Percentiles rank a stretch among this genome's conserved stretches.
Conservation (phyloP, 1,140 invertebrate genomes). For the Cepaea nemoralis region DNA sequence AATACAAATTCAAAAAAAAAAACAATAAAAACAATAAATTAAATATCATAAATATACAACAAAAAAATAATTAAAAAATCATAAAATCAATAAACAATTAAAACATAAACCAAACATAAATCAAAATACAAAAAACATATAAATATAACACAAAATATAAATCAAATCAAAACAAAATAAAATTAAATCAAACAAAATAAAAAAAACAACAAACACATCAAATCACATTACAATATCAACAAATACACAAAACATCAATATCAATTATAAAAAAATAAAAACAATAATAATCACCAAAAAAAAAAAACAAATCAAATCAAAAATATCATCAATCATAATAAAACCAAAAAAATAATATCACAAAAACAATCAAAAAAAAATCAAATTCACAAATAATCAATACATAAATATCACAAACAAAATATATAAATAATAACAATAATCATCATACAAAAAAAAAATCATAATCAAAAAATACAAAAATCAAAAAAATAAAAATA, state of each 20-base stretch:
- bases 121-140: not conserved
- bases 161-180: not conserved
- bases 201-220: not conserved
- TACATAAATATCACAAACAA: not conserved
- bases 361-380: not conserved
- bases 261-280: not conserved
- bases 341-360: not conserved
- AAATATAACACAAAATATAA: not conserved
- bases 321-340: not conserved
- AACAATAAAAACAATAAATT: not conserved
- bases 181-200: not conserved
- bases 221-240: not conserved
- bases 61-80: not conserved
- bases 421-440: not conserved
- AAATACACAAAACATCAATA: not conserved
- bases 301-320: not conserved
- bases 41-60: not conserved
- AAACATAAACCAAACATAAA: not conserved
- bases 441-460: not conserved
- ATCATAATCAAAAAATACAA: not conserved
- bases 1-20: not conserved
- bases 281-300: not conserved
- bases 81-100: not conserved
- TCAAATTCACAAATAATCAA: not conserved
- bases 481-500: too few relatives aligned